Evolutionary conservation across 1,140 invertebrate genomes (phyloP).

Genomic region (Philopotamus ludificatus): DNA sequence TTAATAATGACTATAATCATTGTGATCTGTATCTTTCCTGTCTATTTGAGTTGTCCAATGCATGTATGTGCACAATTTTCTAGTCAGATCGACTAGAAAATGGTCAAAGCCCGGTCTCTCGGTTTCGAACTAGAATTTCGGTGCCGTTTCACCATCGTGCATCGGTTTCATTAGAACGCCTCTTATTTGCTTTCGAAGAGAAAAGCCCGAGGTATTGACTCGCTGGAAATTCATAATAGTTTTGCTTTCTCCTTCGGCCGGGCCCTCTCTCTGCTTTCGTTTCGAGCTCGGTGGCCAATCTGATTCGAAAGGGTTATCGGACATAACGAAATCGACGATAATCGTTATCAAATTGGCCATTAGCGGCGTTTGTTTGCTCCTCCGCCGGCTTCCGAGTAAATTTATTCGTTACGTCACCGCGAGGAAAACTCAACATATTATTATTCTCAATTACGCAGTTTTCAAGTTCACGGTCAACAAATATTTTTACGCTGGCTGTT

Average conservation of each 20-base stretch:
- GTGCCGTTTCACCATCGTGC: not conserved
- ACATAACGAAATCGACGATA: not conserved
- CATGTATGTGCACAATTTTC: no score
- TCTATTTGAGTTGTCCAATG: no score
- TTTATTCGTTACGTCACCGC: not conserved
- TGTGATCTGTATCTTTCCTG: no score
- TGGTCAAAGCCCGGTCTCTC: no score
- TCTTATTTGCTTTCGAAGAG: conserved; percentile 27
- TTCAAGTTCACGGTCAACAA: not conserved
- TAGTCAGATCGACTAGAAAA: no score
- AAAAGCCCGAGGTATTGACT: conserved; percentile 27
- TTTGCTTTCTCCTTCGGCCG: conserved; percentile 29
- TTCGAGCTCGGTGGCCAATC: conserved; percentile 11
- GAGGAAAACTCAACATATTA: not conserved
- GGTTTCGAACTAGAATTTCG: not conserved
- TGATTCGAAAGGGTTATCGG: conserved; percentile 7
- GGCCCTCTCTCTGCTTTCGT: conserved; percentile 27
- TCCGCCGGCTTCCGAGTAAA: no score
- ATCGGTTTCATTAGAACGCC: not conserved
- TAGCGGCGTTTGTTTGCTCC: not conserved
- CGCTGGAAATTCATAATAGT: conserved; percentile 31
- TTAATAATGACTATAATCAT: no score
- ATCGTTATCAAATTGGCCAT: no score
- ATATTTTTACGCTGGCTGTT: no score
- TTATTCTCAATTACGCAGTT: not conserved